Conservation (phyloP, 1,140 invertebrate species). For the Acromyrmex echinatior region DNA sequence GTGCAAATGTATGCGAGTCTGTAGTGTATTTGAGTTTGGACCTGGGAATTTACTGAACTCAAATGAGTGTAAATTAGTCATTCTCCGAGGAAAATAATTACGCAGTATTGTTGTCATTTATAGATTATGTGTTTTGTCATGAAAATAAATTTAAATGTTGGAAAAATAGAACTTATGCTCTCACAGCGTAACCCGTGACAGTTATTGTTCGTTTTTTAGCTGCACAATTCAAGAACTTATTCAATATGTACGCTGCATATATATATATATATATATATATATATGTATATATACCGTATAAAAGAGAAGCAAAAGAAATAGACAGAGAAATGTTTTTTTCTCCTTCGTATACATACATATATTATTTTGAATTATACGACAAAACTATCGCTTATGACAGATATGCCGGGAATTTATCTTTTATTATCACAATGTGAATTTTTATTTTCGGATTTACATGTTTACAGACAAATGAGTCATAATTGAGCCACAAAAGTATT, state of each 20-base stretch:
- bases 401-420: too few species aligned
- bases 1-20: background rate
- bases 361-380: background rate
- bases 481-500: too few species aligned
- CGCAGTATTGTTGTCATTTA: background rate
- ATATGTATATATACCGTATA: background rate
- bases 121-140: background rate
- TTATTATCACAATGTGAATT: too few species aligned
- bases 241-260: constrained; percentile 7
- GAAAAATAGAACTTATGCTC: constrained; percentile 12
- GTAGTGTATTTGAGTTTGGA: background rate
- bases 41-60: background rate
- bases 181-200: background rate
- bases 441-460: too few species aligned
- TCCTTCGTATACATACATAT: background rate
- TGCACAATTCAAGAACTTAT: constrained; percentile 27
- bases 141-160: constrained; percentile 28
- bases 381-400: background rate
- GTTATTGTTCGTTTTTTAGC: background rate
- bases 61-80: background rate
- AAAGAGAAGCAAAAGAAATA: background rate
- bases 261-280: too few species aligned
- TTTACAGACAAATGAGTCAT: too few species aligned
- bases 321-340: background rate
- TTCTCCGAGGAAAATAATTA: constrained; percentile 2